Percentiles rank a stretch among this genome's conserved stretches.
These are phyloP conservation scores for Sesamia inferens DNA, from an alignment of 2,888 invertebrate genomes.

Conservation along the genomic window DNA sequence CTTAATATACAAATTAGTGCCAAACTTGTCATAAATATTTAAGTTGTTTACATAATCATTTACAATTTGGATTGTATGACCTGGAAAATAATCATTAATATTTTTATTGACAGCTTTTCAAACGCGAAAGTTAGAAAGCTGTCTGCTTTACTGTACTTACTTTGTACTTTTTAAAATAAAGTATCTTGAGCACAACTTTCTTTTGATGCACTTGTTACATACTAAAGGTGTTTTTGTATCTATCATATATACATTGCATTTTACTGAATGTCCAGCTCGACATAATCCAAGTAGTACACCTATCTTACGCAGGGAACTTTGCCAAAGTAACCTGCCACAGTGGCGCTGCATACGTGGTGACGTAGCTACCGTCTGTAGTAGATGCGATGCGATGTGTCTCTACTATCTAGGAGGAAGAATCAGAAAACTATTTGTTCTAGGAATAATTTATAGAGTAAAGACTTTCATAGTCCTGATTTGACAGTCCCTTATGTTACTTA, in stretches of 20 bases:
- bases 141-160: no score
- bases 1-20: not conserved
- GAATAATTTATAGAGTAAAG: not conserved
- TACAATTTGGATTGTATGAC: not conserved
- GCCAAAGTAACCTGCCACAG: constrained; percentile 81
- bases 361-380: not conserved
- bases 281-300: constrained; percentile 68
- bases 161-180: not conserved
- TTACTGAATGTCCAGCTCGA: not conserved
- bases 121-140: not conserved
- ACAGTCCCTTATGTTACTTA: not conserved
- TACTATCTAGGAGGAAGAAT: not conserved
- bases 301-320: constrained; percentile 76
- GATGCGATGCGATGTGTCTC: constrained; percentile 9
- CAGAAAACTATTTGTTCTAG: not conserved
- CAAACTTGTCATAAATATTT: not conserved
- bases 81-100: not conserved
- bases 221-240: not conserved
- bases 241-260: not conserved
- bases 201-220: not conserved
- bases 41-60: not conserved
- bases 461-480: not conserved
- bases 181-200: not conserved
- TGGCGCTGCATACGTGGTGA: constrained; percentile 52
- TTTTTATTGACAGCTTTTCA: not conserved